These are phyloP conservation scores for Limnodromus scolopaceus DNA, from an alignment of 2,797 vertebrate genomes.

Conservation along the genomic window DNA sequence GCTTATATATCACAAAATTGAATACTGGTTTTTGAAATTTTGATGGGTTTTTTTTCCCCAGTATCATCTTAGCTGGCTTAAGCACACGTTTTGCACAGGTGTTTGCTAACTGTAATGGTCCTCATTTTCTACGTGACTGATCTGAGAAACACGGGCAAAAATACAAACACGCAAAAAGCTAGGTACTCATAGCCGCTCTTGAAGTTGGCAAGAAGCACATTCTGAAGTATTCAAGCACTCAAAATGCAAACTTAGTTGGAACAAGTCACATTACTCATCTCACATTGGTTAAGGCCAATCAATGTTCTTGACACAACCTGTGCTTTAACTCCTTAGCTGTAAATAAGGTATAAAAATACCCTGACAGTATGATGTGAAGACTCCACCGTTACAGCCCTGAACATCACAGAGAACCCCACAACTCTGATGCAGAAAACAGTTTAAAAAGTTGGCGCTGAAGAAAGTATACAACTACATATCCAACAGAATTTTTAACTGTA, in stretches of 20 bases:
- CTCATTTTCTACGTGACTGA: conserved; percentile 18
- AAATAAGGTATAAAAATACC: not conserved
- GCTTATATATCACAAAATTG: not conserved
- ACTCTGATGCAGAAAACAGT: not conserved
- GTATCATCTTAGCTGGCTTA: not conserved
- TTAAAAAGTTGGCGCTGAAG: not conserved
- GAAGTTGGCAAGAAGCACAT: not conserved
- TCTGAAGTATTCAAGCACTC: not conserved
- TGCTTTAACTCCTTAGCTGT: not conserved
- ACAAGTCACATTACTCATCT: not conserved
- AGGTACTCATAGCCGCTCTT: not conserved
- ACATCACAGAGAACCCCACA: not conserved
- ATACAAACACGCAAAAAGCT: not conserved
- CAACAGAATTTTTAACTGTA: not conserved
- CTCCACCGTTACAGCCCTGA: not conserved
- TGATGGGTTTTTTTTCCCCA: not conserved
- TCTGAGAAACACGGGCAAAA: not conserved
- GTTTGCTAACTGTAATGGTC: not conserved
- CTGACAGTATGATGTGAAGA: not conserved
- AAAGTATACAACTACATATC: not conserved
- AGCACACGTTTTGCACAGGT: not conserved
- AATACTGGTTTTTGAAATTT: not conserved
- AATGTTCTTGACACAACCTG: not conserved
- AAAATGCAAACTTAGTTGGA: not conserved
- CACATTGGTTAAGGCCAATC: not conserved